Evolutionary conservation across 2,797 vertebrate genomes (phyloP), one percentile per base, ranked within the genome.

Genomic region (Chiroxiphia lanceolata): DNA sequence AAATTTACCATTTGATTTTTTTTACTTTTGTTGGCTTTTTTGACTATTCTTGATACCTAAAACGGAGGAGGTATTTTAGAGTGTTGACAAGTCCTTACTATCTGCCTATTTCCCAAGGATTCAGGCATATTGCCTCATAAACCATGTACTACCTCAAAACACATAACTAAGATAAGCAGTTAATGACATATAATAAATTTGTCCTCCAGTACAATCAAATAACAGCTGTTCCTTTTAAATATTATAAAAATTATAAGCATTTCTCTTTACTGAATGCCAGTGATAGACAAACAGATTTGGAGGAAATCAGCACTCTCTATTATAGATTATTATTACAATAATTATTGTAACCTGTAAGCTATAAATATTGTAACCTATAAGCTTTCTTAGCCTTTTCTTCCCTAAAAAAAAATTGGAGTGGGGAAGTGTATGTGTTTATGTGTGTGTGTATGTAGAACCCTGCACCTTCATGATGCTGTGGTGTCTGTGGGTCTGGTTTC

Each of bases 111-210:
- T 93, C 18, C 12, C 17, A 74, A 34, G 13, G 23, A 74, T 91
- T 80, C 68, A 25, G 34, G 18, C 14, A 47, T 44, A 34, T 86
- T 84, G 13, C 36, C n/a, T 87, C 47, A 77, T 5, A 1, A 15
- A 38, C 8, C 31, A 19, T 11, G 20, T 34, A 61, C 64, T 38
- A 11, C 60, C 29, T 77, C 53, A 63, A 82, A 89, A 50, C 5
- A 10, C 3, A 2, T 67, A 38, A 63, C 21, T 5, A 3, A 86
- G 42, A 27, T 60, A 78, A 92, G 27, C 34, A 81, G 29, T 67
- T 85, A 91, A 59, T 76, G 40, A 60, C 47, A 25, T 44, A 40
- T 44, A 59, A 69, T 40, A 33, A 91, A 70, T 51, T 82, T 92
- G 17, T 18, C 6, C 51, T 81, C 36, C 44, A 40, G 23, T 50